Percentiles rank a stretch among this genome's conserved stretches.
Evolutionary conservation across 2,113 vertebrate genomes (phyloP).

Genomic region (Meleagris gallopavo): DNA sequence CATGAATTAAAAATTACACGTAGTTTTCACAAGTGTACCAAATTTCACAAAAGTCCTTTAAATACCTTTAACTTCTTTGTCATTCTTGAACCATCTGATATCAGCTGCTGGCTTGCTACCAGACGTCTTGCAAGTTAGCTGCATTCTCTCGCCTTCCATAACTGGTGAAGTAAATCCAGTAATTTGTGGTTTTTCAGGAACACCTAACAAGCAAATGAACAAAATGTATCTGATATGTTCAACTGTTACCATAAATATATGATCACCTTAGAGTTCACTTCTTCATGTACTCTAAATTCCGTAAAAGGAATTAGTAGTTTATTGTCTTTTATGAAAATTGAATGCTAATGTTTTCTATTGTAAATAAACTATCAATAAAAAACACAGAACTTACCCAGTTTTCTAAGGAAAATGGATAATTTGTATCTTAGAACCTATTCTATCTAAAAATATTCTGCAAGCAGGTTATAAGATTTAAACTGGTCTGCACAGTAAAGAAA

Average conservation of each 20-base stretch:
- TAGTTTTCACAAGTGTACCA: neutral
- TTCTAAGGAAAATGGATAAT: neutral
- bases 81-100: conserved; percentile 96
- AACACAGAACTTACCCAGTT: neutral
- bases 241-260: neutral
- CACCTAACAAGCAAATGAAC: conserved; percentile 80
- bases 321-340: neutral
- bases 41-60: neutral
- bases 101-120: conserved; percentile 96
- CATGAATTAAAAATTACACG: neutral
- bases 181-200: conserved; percentile 93
- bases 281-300: neutral
- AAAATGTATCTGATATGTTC: neutral
- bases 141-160: conserved; percentile 92
- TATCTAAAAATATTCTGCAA: neutral
- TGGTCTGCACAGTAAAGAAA: neutral
- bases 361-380: neutral
- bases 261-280: neutral
- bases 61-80: conserved; percentile 97
- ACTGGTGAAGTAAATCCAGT: conserved; percentile 92
- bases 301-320: neutral
- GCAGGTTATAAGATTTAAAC: neutral
- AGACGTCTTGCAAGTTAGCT: conserved; percentile 91
- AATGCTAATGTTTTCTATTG: neutral
- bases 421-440: neutral